phyloP scores from a whole-genome alignment of 2,797 vertebrate species.

The Vipera ursinii region DNA sequence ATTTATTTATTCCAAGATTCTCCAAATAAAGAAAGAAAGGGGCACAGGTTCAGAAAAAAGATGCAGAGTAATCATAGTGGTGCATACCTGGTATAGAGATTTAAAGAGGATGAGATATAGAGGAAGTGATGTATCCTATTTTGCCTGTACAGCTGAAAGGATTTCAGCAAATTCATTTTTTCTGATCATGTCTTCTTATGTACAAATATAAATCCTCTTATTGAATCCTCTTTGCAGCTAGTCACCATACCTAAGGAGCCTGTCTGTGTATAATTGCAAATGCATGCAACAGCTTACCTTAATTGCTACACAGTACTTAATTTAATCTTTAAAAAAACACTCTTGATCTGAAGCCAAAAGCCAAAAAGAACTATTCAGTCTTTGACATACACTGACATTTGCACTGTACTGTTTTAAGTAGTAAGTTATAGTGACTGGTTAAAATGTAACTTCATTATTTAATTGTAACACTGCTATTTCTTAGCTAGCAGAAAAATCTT shows the following conservation, averaged over 20 bases:
- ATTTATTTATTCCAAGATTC: not conserved
- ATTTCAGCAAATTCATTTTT: not conserved
- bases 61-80: not conserved
- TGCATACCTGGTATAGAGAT: not conserved
- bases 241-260: slow-evolving; percentile 1
- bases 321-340: slow-evolving; percentile 5
- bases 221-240: not conserved
- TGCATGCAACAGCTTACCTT: not conserved
- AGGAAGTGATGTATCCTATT: not conserved
- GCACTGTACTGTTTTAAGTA: not conserved
- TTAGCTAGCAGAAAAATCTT: not conserved
- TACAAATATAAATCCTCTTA: slow-evolving; percentile 6
- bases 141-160: not conserved
- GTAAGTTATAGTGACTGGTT: slow-evolving; percentile 1
- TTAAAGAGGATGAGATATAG: not conserved
- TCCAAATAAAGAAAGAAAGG: not conserved
- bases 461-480: not conserved
- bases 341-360: not conserved
- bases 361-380: slow-evolving; percentile 4
- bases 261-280: slow-evolving; percentile 9
- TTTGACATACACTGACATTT: slow-evolving; percentile 11
- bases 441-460: not conserved
- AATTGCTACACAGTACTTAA: slow-evolving; percentile 8
- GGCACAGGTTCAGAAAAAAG: not conserved
- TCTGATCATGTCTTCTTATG: not conserved